These are phyloP conservation scores for Pseudomugil tenellus DNA, from an alignment of 2,797 vertebrate genomes.

Conservation along the genomic window DNA sequence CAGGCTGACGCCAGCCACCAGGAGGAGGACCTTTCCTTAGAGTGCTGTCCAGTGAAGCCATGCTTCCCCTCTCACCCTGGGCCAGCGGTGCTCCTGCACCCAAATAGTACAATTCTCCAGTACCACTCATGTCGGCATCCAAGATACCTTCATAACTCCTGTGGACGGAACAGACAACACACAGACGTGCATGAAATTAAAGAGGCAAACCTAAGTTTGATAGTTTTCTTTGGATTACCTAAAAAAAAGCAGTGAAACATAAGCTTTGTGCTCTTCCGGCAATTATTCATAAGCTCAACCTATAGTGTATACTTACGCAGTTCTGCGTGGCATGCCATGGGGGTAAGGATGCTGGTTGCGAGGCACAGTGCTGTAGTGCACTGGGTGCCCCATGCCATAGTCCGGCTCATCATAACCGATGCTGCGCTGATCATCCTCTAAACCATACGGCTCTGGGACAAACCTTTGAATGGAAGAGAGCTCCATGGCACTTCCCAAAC, in stretches of 20 bases:
- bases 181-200: not conserved
- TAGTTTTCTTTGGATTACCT: not conserved
- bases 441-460: constrained; percentile 89
- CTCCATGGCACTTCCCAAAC: constrained; percentile 91
- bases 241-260: not conserved
- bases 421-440: constrained; percentile 95
- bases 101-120: constrained; percentile 90
- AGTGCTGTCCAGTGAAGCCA: constrained; percentile 96
- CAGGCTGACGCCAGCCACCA: constrained; percentile 90
- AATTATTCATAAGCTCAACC: not conserved
- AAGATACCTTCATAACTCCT: constrained; percentile 97
- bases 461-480: constrained; percentile 86
- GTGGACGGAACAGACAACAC: constrained; percentile 1
- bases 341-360: constrained; percentile 78
- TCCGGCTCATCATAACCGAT: constrained; percentile 92
- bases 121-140: constrained; percentile 86
- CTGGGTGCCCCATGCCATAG: constrained; percentile 85
- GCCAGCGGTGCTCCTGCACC: constrained; percentile 86
- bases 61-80: constrained; percentile 92
- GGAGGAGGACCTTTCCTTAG: constrained; percentile 86
- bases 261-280: not conserved
- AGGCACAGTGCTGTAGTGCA: constrained; percentile 90
- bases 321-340: constrained; percentile 85
- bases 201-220: not conserved
- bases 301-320: constrained; percentile 80